phyloP scores from a whole-genome alignment of 1,140 invertebrate genomes.

The Drosophila kikkawai region DNA sequence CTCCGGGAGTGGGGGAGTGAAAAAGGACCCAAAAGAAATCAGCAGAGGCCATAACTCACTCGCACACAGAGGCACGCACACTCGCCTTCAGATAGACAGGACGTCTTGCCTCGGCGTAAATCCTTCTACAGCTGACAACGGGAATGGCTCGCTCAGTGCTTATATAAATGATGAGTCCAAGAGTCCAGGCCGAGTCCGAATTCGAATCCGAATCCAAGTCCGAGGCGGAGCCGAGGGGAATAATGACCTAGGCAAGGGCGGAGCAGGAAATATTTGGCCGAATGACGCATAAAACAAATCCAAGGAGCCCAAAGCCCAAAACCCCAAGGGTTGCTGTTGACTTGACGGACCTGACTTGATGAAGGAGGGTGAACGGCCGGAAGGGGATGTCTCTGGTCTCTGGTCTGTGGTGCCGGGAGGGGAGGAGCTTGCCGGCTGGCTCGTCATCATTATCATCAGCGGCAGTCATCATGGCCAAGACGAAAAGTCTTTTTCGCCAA shows the following conservation, averaged over 20 bases:
- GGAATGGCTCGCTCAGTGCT: slow-evolving; percentile 75
- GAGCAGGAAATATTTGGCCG: slow-evolving; percentile 74
- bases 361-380: slow-evolving; percentile 22
- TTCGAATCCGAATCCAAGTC: slow-evolving; percentile 20
- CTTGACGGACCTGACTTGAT: slow-evolving; percentile 72
- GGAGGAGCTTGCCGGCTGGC: slow-evolving; percentile 21
- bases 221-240: slow-evolving; percentile 27
- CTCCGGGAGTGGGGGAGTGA: slow-evolving; percentile 4
- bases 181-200: slow-evolving; percentile 35
- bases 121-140: slow-evolving; percentile 78
- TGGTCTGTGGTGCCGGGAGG: not conserved
- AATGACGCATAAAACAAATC: slow-evolving; percentile 80
- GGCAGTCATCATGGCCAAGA: slow-evolving; percentile 62
- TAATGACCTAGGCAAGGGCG: slow-evolving; percentile 73
- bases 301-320: slow-evolving; percentile 37
- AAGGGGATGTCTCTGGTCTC: slow-evolving; percentile 31
- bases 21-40: slow-evolving; percentile 78
- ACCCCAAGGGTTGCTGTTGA: slow-evolving; percentile 55
- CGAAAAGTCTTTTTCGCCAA: slow-evolving; percentile 65
- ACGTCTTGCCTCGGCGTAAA: slow-evolving; percentile 61
- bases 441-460: slow-evolving; percentile 67
- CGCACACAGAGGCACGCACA: slow-evolving; percentile 57
- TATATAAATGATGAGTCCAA: slow-evolving; percentile 81
- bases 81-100: slow-evolving; percentile 18
- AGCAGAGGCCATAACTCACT: slow-evolving; percentile 80